Conservation (phyloP, 2,888 invertebrate species). For the Drosophila multiciliata region DNA sequence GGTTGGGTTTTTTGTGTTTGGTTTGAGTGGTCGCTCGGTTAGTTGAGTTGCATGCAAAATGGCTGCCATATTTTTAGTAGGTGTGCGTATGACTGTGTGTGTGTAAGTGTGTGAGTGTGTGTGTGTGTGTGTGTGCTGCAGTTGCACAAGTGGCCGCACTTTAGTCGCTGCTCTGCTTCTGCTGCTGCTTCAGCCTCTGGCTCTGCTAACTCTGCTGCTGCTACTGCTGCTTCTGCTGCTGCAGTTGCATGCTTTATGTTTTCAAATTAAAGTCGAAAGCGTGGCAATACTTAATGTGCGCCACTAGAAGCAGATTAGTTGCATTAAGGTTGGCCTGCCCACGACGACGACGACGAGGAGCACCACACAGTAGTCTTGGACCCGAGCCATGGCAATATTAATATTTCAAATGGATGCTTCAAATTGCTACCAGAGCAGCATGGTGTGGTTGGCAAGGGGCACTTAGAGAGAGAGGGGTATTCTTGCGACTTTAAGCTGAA, state of each 20-base stretch:
- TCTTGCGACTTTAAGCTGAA: conserved; percentile 35
- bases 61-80: conserved; percentile 24
- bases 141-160: conserved; percentile 69
- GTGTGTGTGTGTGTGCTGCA: conserved; percentile 33
- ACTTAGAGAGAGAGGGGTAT: not conserved
- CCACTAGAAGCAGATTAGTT: conserved; percentile 79
- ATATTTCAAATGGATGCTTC: conserved; percentile 45
- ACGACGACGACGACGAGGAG: not conserved
- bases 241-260: conserved; percentile 66
- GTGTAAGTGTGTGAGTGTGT: conserved; percentile 24
- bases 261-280: conserved; percentile 79
- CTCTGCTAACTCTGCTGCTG: conserved; percentile 28
- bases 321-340: conserved; percentile 53
- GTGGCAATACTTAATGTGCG: conserved; percentile 80
- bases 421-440: not conserved
- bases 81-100: not conserved
- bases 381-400: conserved; percentile 41
- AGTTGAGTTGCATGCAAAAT: conserved; percentile 63
- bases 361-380: conserved; percentile 11
- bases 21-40: conserved; percentile 64
- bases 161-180: conserved; percentile 46
- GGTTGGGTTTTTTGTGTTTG: conserved; percentile 29
- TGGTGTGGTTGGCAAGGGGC: not conserved
- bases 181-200: conserved; percentile 2
- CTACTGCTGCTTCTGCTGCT: conserved; percentile 24